Evolutionary conservation across 1,140 invertebrate genomes (phyloP), one percentile per base, ranked within the genome.

Genomic region (Lepidurus arcticus): DNA sequence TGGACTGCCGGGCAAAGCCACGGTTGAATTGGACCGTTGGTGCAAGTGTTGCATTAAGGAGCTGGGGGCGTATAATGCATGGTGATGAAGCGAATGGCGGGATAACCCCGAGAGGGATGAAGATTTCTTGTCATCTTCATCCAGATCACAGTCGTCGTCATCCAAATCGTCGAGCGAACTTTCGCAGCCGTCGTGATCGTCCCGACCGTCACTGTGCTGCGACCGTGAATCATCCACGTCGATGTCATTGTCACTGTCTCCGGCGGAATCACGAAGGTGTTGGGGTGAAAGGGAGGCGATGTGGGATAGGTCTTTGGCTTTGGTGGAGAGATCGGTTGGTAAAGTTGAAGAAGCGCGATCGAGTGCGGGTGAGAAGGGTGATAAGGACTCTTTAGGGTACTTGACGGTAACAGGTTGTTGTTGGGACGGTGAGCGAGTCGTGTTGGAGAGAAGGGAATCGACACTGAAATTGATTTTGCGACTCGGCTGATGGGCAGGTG

Each of bases 381-480:
- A 65, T 13, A 21, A 21, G 6, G 53, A 65, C 21, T 9, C 53
- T 65, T 65, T 65, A 21, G 9, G 21, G 8, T 11, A 21, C 21
- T 65, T 65, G 53, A 21, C 53, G 53, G 16, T 65, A 13, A 65
- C 53, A 65, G 53, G 53, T 65, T 65, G 53, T 21, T 13, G 21
- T 7, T 13, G 21, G 3, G 45, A 47, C 10, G 45, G 10, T 47
- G 45, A 47, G n/a, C 44, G 73, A 24, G 44, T 42, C 16, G 75
- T 74, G 73, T 78, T 74, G 24, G 78, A 78, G 73, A 78, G 73
- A 7, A 78, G 26, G n/a, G 78, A 73, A 44, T 78, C 78, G 42
- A 78, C 78, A 73, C 78, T 78, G 78, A 78, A 78, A 10, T 73
- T 75, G 73, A 78, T 75, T 44, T 73, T 43, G 42, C 75, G 74